Base-by-base conservation (phyloP, 2,888 invertebrate genomes). In the Agrotis puta region DNA sequence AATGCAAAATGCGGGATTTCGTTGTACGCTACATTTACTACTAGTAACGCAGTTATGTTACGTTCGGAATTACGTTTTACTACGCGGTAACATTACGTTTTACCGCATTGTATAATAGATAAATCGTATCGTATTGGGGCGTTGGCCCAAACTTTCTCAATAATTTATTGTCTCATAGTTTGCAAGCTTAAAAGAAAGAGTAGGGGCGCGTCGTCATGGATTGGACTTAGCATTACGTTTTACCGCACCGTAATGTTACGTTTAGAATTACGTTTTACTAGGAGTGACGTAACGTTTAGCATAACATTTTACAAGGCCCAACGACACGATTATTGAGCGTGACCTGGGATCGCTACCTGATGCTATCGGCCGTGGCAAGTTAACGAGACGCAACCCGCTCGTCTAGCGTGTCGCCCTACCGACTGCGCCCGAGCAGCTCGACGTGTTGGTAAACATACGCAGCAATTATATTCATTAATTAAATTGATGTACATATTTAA, bases 341-440 rank as follows among this genome's bases (percentile, higher is more conserved):
- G 82, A 86, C 86, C 79, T 64, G 43, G 66, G 74, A 79, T 68
- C 77, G 68, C 71, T 72, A 74, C 68, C 69, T 51, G 90, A 90
- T 90, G 81, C 68, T 89, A 90, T 90, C 90, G 78, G 77, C 76
- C 75, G 70, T 81, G 79, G 84, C 87, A 87, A 88, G 87, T 87
- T 88, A 89, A 86, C 88, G 83, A 88, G 79, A 79, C 80, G 84
- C 82, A 69, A 82, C 80, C 65, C 81, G 71, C 73, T 77, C 82
- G 77, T 82, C 71, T 84, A 82, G 79, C 87, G 85, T 88, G 83
- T 83, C 88, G 86, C 88, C 87, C 88, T 82, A 71, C 48, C 53
- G 33, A 50, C 50, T 74, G 82, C 80, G 78, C 69, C 63, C 18
- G 78, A 78, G 80, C 81, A 77, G 64, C 43, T 77, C 56, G 59